A percentile compares a stretch with the other conserved stretches of the same genome.
phyloP scores from a whole-genome alignment of 2,797 vertebrate genomes.

The Bovichtus variegatus region DNA sequence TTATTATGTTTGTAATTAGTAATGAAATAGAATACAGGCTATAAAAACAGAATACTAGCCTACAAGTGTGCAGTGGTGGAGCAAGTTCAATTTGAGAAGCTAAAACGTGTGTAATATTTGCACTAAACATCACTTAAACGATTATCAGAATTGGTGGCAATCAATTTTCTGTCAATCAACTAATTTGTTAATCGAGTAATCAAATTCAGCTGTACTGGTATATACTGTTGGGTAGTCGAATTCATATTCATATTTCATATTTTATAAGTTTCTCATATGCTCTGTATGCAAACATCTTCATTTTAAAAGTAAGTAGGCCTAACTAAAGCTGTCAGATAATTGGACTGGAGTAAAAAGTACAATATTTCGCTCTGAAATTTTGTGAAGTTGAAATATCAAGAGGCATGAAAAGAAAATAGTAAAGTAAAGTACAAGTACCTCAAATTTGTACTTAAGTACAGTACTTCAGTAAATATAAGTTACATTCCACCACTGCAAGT shows the following conservation, averaged over 20 bases:
- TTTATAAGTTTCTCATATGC: too few species aligned
- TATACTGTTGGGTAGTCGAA: too few species aligned
- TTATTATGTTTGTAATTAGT: neutral
- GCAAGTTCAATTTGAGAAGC: neutral
- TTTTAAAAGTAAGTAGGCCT: neutral
- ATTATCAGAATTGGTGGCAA: neutral
- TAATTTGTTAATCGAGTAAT: too few species aligned
- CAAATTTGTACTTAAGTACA: neutral
- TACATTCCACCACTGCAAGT: neutral
- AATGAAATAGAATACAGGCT: neutral
- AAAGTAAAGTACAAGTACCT: neutral
- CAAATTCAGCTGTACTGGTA: too few species aligned
- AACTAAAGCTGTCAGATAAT: neutral
- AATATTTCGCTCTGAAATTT: neutral
- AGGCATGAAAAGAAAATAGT: neutral
- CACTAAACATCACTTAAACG: neutral
- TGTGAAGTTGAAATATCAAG: neutral
- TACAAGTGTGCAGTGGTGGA: neutral
- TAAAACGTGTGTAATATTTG: too few species aligned
- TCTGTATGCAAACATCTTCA: too few species aligned
- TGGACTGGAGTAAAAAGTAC: neutral
- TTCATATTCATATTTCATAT: too few species aligned
- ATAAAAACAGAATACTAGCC: neutral
- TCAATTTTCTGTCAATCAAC: neutral
- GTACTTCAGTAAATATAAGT: neutral